Evolutionary conservation across 2,797 vertebrate species (phyloP), one percentile per base, ranked within the genome.

Genomic region (Tragopan temminckii): DNA sequence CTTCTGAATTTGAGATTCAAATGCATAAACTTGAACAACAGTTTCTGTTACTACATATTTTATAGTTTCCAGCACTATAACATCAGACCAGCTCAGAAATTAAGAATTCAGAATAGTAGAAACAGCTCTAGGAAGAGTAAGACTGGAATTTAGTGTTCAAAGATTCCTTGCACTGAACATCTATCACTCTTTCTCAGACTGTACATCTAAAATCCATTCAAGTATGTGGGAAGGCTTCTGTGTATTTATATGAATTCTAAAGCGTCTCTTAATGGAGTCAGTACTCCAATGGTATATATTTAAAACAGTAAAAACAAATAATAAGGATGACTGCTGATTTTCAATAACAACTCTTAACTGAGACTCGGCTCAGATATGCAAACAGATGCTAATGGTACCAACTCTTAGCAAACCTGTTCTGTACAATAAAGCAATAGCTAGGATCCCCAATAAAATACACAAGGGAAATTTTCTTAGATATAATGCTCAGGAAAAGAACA

Each of bases 91-190:
- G 69, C 40, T 74, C 48, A 58, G 14, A 80, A 80, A 88, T 72
- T 5, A 74, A 89, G 78, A 80, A 13, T 61, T 50, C 3, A 46
- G 57, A 61, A 63, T 18, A 80, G 71, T 7, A 82, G 77, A 95
- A 85, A 57, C 35, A 83, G 21, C 58, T 88, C 75, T 77, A 71
- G 67, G 66, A 45, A 88, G 62, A 21, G 40, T 57, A 94, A 97
- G 89, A 94, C 83, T 12, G 29, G 40, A 93, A 63, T 78, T 71
- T 90, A 96, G 70, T 71, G 81, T 78, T 83, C 59, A 53, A 84
- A 91, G 71, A 48, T 57, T 95, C 36, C 67, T 59, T 89, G 55
- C 31, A 8, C 33, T 33, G n/a, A 33, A 33, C 55, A 57, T 33
- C 31, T 33, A 33, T 13, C n/a, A 21, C 45, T 91, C 36, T 75